These are phyloP conservation scores for Aphodius granarius DNA, from an alignment of 2,888 invertebrate species.

Conservation along the genomic window DNA sequence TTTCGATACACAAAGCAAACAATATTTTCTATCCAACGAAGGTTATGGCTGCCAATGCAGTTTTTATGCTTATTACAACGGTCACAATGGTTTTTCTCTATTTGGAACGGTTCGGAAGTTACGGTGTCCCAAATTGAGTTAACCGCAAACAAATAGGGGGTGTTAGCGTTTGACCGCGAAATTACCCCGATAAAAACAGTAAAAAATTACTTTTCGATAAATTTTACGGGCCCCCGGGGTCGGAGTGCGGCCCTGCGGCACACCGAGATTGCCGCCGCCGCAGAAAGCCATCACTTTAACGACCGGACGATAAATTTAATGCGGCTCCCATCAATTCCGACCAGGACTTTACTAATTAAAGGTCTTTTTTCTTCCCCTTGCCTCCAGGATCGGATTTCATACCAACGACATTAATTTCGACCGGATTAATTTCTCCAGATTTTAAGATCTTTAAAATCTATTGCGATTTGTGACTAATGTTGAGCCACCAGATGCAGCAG, in stretches of 20 bases:
- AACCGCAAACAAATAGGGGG: conserved; percentile 1
- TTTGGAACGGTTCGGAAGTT: not conserved
- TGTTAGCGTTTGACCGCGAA: not conserved
- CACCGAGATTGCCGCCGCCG: conserved; percentile 7
- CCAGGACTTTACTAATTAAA: conserved; percentile 9
- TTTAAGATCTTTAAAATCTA: not conserved
- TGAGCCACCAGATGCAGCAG: too few species aligned
- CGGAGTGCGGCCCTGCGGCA: conserved; percentile 1
- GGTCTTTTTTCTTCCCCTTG: not conserved
- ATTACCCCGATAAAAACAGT: conserved; percentile 1
- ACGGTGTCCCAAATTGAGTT: not conserved
- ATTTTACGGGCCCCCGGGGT: conserved; percentile 4
- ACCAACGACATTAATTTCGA: not conserved
- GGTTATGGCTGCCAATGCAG: too few species aligned
- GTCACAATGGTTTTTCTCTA: not conserved
- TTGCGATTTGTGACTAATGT: too few species aligned
- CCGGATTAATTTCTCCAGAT: not conserved
- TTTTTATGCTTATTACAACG: not conserved
- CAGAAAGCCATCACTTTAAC: conserved; percentile 8
- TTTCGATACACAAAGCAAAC: too few species aligned
- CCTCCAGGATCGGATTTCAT: not conserved
- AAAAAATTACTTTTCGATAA: conserved; percentile 13
- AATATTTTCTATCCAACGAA: too few species aligned
- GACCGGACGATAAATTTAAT: conserved; percentile 11
- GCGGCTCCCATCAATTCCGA: conserved; percentile 6